Evolutionary conservation across 2,888 invertebrate species (phyloP).

Genomic region (Ypsolopha scabrella): DNA sequence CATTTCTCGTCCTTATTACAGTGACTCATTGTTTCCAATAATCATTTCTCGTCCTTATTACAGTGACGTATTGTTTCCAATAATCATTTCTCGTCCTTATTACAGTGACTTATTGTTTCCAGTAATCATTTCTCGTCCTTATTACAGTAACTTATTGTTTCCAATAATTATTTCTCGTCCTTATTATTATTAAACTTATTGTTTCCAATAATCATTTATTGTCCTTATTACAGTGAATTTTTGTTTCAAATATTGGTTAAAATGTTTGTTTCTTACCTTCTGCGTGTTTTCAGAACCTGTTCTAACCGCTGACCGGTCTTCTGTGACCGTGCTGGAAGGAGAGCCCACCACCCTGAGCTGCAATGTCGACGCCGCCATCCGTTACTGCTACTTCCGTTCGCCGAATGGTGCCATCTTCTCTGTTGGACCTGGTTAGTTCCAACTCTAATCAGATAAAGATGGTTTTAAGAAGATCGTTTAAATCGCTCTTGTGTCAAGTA

Average conservation of each 20-base stretch:
- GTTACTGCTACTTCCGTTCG: slow-evolving; percentile 52
- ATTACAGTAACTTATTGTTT: too few species aligned
- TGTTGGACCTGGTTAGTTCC: slow-evolving; percentile 32
- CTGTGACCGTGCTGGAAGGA: slow-evolving; percentile 18
- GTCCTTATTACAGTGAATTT: neutral
- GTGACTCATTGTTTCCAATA: too few species aligned
- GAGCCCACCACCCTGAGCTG: slow-evolving; percentile 34
- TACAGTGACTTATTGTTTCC: too few species aligned
- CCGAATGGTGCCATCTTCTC: slow-evolving; percentile 40
- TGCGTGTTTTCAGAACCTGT: slow-evolving; percentile 28
- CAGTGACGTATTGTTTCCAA: too few species aligned
- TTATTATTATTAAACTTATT: too few species aligned
- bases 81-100: neutral
- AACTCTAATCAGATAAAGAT: too few species aligned
- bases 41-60: neutral
- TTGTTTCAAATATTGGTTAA: too few species aligned
- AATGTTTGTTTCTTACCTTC: too few species aligned
- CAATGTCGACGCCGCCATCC: slow-evolving; percentile 28
- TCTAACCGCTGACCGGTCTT: slow-evolving; percentile 18
- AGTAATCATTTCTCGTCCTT: neutral
- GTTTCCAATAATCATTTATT: too few species aligned
- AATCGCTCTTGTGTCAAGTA: too few species aligned
- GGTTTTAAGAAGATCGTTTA: neutral
- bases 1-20: neutral
- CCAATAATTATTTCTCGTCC: neutral